phyloP scores from a whole-genome alignment of 2,113 vertebrate species.

The Myiozetetes cayanensis region DNA sequence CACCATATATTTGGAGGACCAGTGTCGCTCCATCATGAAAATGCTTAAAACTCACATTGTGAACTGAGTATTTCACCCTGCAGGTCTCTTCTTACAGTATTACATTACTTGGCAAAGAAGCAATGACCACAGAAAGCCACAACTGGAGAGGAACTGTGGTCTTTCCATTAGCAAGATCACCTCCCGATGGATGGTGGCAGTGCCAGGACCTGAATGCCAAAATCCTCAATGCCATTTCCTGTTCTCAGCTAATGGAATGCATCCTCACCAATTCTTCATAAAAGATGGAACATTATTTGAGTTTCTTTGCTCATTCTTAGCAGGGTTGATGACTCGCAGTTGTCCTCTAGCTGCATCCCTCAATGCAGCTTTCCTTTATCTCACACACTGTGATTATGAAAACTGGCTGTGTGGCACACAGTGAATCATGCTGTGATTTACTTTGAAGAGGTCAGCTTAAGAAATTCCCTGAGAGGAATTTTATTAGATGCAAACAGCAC shows the following conservation, averaged over 20 bases:
- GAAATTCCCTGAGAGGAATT: constrained; percentile 12
- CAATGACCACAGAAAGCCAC: neutral
- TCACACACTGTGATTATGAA: neutral
- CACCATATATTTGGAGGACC: neutral
- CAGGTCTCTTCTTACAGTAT: neutral
- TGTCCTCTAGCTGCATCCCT: neutral
- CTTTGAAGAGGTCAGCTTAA: constrained; percentile 31
- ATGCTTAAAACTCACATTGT: rapidly evolving
- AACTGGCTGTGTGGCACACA: neutral
- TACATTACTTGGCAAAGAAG: neutral
- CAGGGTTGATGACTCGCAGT: neutral
- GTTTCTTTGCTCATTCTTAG: neutral
- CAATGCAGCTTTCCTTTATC: neutral
- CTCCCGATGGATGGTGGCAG: neutral
- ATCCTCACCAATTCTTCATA: neutral
- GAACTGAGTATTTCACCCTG: neutral
- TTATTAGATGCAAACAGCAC: neutral
- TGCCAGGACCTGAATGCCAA: neutral
- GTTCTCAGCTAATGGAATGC: neutral
- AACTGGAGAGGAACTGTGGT: neutral
- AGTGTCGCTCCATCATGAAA: neutral
- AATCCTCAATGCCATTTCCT: neutral
- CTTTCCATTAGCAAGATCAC: neutral
- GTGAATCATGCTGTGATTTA: neutral
- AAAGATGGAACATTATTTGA: neutral